These are phyloP conservation scores for Drosophila pachea DNA, from an alignment of 1,140 invertebrate genomes.

Conservation along the genomic window DNA sequence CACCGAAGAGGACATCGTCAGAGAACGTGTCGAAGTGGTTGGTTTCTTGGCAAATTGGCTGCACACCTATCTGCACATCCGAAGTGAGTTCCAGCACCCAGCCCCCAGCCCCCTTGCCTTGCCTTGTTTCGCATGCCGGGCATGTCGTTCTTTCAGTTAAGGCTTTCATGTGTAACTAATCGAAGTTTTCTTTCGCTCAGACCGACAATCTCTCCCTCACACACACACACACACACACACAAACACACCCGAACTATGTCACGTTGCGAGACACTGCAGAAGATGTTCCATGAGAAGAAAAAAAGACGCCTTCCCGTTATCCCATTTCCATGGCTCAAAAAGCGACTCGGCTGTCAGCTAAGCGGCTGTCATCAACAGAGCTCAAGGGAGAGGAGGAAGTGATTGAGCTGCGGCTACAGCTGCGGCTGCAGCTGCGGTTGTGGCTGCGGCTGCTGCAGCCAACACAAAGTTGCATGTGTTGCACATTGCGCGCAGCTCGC, in stretches of 20 bases:
- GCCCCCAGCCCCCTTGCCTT: not conserved
- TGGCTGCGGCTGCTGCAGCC: not conserved
- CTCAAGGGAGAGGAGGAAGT: not conserved
- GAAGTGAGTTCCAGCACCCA: constrained; percentile 57
- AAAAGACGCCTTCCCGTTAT: constrained; percentile 2
- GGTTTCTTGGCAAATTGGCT: constrained; percentile 70
- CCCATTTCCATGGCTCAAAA: constrained; percentile 18
- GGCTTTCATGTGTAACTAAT: constrained; percentile 57
- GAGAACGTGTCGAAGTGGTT: constrained; percentile 62
- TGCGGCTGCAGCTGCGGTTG: not conserved
- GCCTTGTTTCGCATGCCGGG: constrained; percentile 1
- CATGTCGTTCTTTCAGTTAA: constrained; percentile 37
- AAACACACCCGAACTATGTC: constrained; percentile 32
- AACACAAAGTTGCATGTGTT: constrained; percentile 50
- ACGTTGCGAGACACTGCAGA: constrained; percentile 40
- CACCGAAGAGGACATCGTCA: constrained; percentile 51
- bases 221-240: not conserved
- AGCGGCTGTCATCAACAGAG: constrained; percentile 35
- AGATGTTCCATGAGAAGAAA: constrained; percentile 19
- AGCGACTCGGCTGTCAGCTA: constrained; percentile 27
- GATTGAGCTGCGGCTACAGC: not conserved
- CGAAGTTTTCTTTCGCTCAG: constrained; percentile 40
- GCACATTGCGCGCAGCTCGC: constrained; percentile 37
- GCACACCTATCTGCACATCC: constrained; percentile 57
- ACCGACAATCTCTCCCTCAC: constrained; percentile 9